Conservation (phyloP, 1,140 invertebrate genomes). For the Piezodorus guildinii region DNA sequence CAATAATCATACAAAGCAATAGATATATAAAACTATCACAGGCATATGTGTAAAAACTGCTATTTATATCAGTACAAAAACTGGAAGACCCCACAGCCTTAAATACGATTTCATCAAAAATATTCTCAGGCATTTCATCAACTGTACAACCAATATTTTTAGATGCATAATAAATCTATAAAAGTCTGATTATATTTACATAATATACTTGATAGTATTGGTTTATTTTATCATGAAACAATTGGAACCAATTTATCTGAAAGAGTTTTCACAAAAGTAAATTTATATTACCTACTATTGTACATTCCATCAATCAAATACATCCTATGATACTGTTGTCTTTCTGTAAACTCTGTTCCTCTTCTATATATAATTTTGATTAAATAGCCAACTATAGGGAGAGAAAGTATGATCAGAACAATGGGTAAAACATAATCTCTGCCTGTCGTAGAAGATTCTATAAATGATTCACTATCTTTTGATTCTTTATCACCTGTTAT, state of each 20-base stretch:
- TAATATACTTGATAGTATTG: no score
- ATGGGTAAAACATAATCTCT: conserved; percentile 44
- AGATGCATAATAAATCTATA: no score
- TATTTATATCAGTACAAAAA: conserved; percentile 3
- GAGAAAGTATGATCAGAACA: conserved; percentile 47
- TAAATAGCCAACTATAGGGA: conserved; percentile 48
- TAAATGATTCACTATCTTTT: conserved; percentile 22
- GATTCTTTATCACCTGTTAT: conserved; percentile 14
- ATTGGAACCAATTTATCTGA: no score
- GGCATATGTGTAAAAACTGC: no score
- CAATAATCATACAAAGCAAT: no score
- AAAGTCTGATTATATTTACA: no score
- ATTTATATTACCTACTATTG: conserved; percentile 43
- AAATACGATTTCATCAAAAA: background rate
- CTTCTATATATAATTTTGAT: conserved; percentile 48
- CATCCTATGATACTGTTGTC: conserved; percentile 64
- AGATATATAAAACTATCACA: no score
- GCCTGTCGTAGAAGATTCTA: conserved; percentile 26
- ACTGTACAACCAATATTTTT: no score
- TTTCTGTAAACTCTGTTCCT: conserved; percentile 59
- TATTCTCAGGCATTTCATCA: no score
- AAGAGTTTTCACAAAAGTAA: background rate
- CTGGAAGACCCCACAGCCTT: conserved; percentile 8
- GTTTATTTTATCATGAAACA: no score
- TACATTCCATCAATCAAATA: conserved; percentile 73